These are phyloP conservation scores for Melitaea athalia DNA, from an alignment of 2,888 invertebrate species.

Conservation along the genomic window DNA sequence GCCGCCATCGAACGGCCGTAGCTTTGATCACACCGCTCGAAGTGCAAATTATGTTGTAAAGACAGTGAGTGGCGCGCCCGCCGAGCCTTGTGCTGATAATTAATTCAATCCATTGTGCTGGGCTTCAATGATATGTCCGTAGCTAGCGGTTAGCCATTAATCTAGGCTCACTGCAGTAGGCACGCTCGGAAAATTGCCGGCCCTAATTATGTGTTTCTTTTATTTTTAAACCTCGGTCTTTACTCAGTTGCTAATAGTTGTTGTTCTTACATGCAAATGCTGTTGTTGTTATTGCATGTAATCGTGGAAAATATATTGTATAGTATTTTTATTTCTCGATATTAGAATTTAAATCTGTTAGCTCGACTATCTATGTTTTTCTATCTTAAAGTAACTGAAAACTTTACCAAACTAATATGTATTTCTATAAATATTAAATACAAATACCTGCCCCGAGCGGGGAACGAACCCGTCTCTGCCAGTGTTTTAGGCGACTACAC, in stretches of 20 bases:
- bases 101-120: constrained; percentile 64
- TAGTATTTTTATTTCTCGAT: too few species aligned
- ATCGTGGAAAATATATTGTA: background rate
- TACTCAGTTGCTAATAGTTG: background rate
- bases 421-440: too few species aligned
- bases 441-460: too few species aligned
- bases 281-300: background rate
- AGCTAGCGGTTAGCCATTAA: constrained; percentile 8
- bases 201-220: background rate
- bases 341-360: too few species aligned
- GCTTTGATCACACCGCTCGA: constrained; percentile 81
- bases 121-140: constrained; percentile 10
- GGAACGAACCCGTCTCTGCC: too few species aligned
- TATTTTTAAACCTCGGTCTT: too few species aligned
- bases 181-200: background rate
- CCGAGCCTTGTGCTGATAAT: constrained; percentile 72
- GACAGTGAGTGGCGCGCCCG: constrained; percentile 76
- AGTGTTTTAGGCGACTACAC: too few species aligned
- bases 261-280: background rate
- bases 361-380: too few species aligned
- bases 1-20: constrained; percentile 73
- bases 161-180: background rate
- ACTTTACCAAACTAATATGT: too few species aligned
- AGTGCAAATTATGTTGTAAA: constrained; percentile 84
- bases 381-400: too few species aligned